phyloP scores from a whole-genome alignment of 2,113 vertebrate genomes.

The Pollimyrus isidori region DNA sequence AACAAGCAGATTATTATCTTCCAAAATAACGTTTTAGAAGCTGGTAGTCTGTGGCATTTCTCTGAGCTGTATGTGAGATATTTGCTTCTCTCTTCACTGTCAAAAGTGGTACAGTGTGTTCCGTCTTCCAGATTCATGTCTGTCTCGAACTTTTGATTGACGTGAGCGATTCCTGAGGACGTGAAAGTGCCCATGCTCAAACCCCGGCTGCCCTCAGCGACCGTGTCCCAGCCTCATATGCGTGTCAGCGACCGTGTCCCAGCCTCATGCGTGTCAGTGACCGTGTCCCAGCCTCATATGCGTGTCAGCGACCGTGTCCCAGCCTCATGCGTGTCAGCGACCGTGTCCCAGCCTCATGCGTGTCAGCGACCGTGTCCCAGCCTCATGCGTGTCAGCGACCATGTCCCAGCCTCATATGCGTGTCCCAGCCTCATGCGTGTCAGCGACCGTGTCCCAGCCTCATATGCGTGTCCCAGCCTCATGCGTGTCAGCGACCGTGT shows the following conservation, averaged over 20 bases:
- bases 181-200: background rate
- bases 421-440: too few species aligned
- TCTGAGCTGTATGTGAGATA: background rate
- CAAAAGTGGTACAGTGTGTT: background rate
- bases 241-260: too few species aligned
- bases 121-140: background rate
- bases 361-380: too few species aligned
- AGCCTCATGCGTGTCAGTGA: too few species aligned
- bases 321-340: background rate
- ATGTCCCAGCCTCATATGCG: too few species aligned
- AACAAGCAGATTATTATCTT: constrained; percentile 13
- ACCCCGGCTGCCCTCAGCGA: too few species aligned
- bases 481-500: too few species aligned
- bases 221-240: too few species aligned
- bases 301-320: background rate
- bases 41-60: background rate
- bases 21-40: background rate
- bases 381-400: background rate
- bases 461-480: background rate
- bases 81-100: background rate
- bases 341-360: too few species aligned
- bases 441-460: too few species aligned
- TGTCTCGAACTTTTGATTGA: background rate
- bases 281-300: background rate
- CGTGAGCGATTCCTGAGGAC: background rate